Conservation (phyloP, 2,797 vertebrate genomes). For the Lycodopsis pacificus region DNA sequence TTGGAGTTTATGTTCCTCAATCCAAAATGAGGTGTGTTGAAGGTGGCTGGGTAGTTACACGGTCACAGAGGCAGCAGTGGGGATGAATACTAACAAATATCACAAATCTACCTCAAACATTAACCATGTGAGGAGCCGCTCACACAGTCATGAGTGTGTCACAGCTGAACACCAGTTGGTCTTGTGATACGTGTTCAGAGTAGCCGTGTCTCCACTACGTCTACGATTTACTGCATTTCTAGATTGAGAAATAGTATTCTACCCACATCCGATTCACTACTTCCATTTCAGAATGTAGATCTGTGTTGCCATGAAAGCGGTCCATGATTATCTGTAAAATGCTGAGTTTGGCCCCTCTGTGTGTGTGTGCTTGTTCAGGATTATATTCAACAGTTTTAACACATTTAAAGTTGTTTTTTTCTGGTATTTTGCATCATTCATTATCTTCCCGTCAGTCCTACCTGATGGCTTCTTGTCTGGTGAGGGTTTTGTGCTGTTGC, state of each 20-base stretch:
- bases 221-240: background rate
- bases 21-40: background rate
- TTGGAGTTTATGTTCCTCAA: background rate
- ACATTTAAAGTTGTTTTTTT: background rate
- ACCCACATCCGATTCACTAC: background rate
- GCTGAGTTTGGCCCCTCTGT: background rate
- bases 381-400: background rate
- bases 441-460: slow-evolving; percentile 23
- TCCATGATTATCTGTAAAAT: background rate
- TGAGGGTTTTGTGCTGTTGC: slow-evolving; percentile 71
- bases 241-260: background rate
- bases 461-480: slow-evolving; percentile 82
- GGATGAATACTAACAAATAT: background rate
- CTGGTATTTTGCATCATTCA: background rate
- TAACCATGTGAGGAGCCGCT: slow-evolving; percentile 65
- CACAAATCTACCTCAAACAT: slow-evolving; percentile 14
- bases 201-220: background rate
- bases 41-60: background rate
- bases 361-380: background rate
- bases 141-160: slow-evolving; percentile 59
- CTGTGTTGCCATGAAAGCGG: background rate
- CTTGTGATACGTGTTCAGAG: slow-evolving; percentile 66
- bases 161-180: slow-evolving; percentile 52
- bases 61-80: background rate
- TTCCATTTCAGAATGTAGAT: background rate